Conservation (phyloP, 2,797 vertebrate species). For the Lutjanus argentimaculatus region DNA sequence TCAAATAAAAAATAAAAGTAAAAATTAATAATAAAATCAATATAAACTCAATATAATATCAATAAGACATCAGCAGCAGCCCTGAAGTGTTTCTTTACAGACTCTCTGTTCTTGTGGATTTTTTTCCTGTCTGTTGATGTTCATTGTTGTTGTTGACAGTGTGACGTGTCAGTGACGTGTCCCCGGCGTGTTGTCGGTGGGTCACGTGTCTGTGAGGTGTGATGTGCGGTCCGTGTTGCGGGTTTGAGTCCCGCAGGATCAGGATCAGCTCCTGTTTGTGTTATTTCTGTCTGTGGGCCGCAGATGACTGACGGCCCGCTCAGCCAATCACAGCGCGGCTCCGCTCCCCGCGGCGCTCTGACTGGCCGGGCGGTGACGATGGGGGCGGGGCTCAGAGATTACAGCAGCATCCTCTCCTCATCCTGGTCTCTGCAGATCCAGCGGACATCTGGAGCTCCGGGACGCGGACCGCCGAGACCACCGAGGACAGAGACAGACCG, state of each 20-base stretch:
- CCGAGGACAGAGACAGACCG: conserved; percentile 11
- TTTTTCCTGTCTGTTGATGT: too few relatives aligned
- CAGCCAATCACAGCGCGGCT: conserved; percentile 45
- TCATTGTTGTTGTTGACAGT: too few relatives aligned
- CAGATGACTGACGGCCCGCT: background rate
- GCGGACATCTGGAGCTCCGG: conserved; percentile 75
- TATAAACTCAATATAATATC: too few relatives aligned
- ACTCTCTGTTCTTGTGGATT: too few relatives aligned
- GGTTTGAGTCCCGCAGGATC: conserved; percentile 62
- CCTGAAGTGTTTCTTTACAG: too few relatives aligned
- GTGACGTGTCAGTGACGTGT: too few relatives aligned
- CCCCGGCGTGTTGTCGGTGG: too few relatives aligned
- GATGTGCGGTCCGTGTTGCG: conserved; percentile 8
- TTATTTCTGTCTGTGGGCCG: conserved; percentile 71
- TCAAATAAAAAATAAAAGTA: too few relatives aligned
- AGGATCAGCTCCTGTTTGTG: conserved; percentile 47
- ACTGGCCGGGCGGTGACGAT: conserved; percentile 47
- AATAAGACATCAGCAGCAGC: too few relatives aligned
- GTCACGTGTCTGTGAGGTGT: background rate
- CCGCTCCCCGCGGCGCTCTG: background rate
- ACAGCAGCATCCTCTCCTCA: conserved; percentile 51
- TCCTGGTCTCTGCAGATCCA: conserved; percentile 58
- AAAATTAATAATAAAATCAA: too few relatives aligned
- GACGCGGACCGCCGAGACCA: conserved; percentile 33
- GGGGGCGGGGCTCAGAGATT: conserved; percentile 66